Evolutionary conservation across 2,888 invertebrate genomes (phyloP).

Genomic region (Druceiella hillmani): DNA sequence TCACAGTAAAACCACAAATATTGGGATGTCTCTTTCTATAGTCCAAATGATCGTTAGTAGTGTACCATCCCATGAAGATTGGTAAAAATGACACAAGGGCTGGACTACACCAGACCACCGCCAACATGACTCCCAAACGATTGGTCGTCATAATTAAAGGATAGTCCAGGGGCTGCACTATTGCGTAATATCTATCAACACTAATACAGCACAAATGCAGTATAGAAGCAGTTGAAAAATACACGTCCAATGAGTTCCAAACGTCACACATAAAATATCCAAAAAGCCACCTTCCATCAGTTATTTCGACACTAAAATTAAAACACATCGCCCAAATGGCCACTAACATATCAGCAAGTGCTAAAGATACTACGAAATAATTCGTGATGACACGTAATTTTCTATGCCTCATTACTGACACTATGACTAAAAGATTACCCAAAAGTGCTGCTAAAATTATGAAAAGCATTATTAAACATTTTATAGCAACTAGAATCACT

Average conservation of each 20-base stretch:
- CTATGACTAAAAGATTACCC: slow-evolving; percentile 86
- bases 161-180: slow-evolving; percentile 90
- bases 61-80: slow-evolving; percentile 94
- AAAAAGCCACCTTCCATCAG: slow-evolving; percentile 81
- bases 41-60: slow-evolving; percentile 73
- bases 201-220: slow-evolving; percentile 91
- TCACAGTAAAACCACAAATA: slow-evolving; percentile 79
- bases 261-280: slow-evolving; percentile 92
- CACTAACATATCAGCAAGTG: slow-evolving; percentile 91
- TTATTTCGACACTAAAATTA: slow-evolving; percentile 83
- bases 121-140: slow-evolving; percentile 73
- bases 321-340: slow-evolving; percentile 94
- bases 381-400: slow-evolving; percentile 80
- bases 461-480: slow-evolving; percentile 78
- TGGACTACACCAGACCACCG: slow-evolving; percentile 89
- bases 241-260: slow-evolving; percentile 94
- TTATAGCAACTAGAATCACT: slow-evolving; percentile 56
- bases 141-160: slow-evolving; percentile 88
- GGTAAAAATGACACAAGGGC: slow-evolving; percentile 91
- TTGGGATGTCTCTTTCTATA: slow-evolving; percentile 63
- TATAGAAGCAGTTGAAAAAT: slow-evolving; percentile 90
- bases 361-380: slow-evolving; percentile 92
- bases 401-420: slow-evolving; percentile 66
- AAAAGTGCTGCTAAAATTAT: slow-evolving; percentile 86
- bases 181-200: slow-evolving; percentile 85